phyloP scores from a whole-genome alignment of 2,113 vertebrate species.

The Perca fluviatilis region DNA sequence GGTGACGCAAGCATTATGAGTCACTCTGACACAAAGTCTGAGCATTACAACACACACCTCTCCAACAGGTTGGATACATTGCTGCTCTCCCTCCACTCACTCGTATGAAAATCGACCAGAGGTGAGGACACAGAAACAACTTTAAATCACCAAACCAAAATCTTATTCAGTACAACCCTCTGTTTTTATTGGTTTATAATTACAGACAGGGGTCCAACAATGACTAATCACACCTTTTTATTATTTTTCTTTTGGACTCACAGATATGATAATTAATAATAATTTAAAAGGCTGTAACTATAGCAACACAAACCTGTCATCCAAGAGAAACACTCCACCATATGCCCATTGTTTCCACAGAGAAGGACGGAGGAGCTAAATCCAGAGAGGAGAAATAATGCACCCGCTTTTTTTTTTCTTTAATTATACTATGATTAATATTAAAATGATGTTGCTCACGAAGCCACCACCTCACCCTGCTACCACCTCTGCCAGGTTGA shows the following conservation, averaged over 20 bases:
- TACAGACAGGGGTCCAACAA: background rate
- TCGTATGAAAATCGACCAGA: background rate
- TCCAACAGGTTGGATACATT: conserved; percentile 58
- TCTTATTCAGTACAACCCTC: background rate
- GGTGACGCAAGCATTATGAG: conserved; percentile 78
- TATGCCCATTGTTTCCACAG: conserved; percentile 30
- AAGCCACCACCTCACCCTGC: background rate
- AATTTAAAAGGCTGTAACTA: conserved; percentile 64
- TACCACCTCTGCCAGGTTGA: background rate
- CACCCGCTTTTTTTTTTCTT: background rate
- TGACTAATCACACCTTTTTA: background rate
- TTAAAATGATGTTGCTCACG: background rate
- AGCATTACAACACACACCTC: conserved; percentile 46
- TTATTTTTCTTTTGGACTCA: conserved; percentile 7
- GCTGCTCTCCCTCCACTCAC: background rate
- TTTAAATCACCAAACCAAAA: conserved; percentile 1
- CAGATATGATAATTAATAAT: conserved; percentile 45
- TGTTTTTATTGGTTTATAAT: background rate
- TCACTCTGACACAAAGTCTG: conserved; percentile 68
- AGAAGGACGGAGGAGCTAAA: background rate
- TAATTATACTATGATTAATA: background rate
- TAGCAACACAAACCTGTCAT: conserved; percentile 65
- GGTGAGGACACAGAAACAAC: background rate
- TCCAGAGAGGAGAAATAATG: background rate
- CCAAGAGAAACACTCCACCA: conserved; percentile 28